These are phyloP conservation scores for Ammodramus savannarum DNA, from an alignment of 2,113 vertebrate species.

Conservation along the genomic window DNA sequence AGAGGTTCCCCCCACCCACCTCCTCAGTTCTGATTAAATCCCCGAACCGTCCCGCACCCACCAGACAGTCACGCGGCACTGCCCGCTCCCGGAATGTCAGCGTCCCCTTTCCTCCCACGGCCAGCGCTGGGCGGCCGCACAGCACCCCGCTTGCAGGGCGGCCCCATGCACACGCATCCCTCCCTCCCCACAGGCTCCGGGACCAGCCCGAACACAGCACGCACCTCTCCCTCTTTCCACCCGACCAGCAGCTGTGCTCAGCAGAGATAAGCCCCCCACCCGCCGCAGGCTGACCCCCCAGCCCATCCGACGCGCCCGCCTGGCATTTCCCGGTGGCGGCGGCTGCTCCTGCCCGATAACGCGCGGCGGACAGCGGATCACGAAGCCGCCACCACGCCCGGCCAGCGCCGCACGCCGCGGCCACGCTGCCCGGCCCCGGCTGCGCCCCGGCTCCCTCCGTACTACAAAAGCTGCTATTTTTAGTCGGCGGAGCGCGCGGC, in stretches of 20 bases:
- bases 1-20: not conserved
- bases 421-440: not conserved
- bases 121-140: not conserved
- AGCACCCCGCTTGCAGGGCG: not conserved
- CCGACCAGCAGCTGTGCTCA: not conserved
- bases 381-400: not conserved
- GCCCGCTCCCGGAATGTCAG: not conserved
- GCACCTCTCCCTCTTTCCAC: not conserved
- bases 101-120: not conserved
- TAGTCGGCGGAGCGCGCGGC: not conserved
- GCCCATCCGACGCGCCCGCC: not conserved
- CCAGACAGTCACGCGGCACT: not conserved
- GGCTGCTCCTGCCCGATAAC: not conserved
- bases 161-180: not conserved
- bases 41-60: not conserved
- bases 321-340: not conserved
- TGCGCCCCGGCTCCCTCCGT: not conserved
- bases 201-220: not conserved
- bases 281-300: not conserved
- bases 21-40: not conserved
- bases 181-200: not conserved
- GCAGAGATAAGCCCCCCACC: not conserved
- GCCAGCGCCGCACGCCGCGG: not conserved
- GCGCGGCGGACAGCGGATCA: not conserved
- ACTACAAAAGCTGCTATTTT: constrained; percentile 29